Conservation (phyloP, 2,888 invertebrate genomes). For the Mesopsocus fuscifrons region DNA sequence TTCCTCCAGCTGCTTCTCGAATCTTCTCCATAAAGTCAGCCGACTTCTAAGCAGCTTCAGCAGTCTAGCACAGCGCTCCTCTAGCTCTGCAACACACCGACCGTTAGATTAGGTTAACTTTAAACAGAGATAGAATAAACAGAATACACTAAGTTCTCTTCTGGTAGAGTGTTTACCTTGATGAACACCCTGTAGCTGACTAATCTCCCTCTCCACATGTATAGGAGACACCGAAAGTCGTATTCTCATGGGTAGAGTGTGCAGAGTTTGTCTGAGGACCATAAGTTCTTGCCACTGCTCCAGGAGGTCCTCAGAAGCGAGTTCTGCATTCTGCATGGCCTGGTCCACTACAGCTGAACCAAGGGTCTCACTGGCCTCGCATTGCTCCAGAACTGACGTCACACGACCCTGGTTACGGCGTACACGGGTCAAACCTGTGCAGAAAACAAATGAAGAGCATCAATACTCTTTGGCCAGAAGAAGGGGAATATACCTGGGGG, state of each 20-base stretch:
- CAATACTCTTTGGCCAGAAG: no score
- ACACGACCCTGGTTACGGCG: slow-evolving; percentile 46
- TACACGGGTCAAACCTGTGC: slow-evolving; percentile 24
- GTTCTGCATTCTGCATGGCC: slow-evolving; percentile 50
- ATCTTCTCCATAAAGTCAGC: slow-evolving; percentile 52
- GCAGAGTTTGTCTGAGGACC: slow-evolving; percentile 50
- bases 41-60: slow-evolving; percentile 42
- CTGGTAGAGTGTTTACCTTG: slow-evolving; percentile 26
- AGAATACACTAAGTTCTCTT: neutral
- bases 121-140: neutral
- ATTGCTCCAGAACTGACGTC: slow-evolving; percentile 38
- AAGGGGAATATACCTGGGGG: no score
- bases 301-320: slow-evolving; percentile 45
- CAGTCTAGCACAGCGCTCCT: slow-evolving; percentile 48
- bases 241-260: slow-evolving; percentile 55
- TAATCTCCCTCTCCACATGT: slow-evolving; percentile 52
- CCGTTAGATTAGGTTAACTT: no score
- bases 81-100: slow-evolving; percentile 26
- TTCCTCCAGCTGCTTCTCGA: slow-evolving; percentile 55
- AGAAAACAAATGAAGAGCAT: slow-evolving; percentile 6
- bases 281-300: slow-evolving; percentile 61
- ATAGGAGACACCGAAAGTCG: slow-evolving; percentile 59
- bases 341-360: slow-evolving; percentile 60
- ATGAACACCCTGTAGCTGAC: slow-evolving; percentile 53
- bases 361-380: slow-evolving; percentile 49